These are phyloP conservation scores for Aleadryas rufinucha DNA, from an alignment of 2,113 vertebrate species.

Conservation along the genomic window DNA sequence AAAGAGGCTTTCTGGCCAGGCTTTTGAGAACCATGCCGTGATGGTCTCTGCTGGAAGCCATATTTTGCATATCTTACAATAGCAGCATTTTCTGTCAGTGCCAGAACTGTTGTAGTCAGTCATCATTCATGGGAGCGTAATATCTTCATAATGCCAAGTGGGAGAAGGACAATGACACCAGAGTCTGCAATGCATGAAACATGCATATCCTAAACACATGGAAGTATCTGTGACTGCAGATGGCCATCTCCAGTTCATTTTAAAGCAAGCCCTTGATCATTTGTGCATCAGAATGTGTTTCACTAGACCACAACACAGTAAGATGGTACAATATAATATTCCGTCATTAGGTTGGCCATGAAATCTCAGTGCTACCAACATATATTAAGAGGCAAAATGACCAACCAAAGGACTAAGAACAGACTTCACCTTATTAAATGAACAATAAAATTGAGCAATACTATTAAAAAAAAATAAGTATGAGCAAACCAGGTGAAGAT, in stretches of 20 bases:
- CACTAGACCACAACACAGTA: not conserved
- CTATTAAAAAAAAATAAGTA: not conserved
- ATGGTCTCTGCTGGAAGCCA: conserved; percentile 1
- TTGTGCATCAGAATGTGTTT: not conserved
- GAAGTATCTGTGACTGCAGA: conserved; percentile 48
- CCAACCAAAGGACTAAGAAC: not conserved
- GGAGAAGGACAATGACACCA: conserved; percentile 29
- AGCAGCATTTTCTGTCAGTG: conserved; percentile 35
- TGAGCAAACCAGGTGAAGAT: not conserved
- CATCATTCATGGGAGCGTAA: conserved; percentile 61
- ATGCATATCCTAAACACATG: not conserved
- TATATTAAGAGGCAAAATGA: not conserved
- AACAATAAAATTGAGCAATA: not conserved
- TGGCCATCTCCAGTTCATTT: conserved; percentile 39
- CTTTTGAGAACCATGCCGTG: not conserved
- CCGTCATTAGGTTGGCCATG: not conserved
- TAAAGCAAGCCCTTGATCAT: not conserved
- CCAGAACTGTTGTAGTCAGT: conserved; percentile 33
- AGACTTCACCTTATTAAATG: not conserved
- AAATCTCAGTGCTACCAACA: not conserved
- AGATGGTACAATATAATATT: not conserved
- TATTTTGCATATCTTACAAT: conserved; percentile 50
- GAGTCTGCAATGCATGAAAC: not conserved
- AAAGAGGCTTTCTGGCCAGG: conserved; percentile 3
- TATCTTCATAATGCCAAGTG: conserved; percentile 39